phyloP scores from a whole-genome alignment of 2,888 invertebrate genomes.

The Coremacera marginata region DNA sequence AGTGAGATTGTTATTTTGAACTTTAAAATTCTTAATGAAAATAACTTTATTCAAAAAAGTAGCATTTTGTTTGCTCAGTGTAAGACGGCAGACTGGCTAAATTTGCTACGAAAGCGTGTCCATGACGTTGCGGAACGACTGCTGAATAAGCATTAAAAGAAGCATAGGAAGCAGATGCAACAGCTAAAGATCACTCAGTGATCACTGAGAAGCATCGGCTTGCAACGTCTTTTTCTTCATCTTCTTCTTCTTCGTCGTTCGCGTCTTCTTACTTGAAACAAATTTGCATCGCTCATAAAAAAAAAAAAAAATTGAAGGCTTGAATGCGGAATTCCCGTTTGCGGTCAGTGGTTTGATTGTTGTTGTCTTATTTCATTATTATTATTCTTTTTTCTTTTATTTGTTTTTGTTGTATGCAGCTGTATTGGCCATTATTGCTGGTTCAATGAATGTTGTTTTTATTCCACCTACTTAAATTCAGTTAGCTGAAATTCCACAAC shows the following conservation, averaged over 20 bases:
- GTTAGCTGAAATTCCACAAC: no score
- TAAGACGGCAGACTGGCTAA: background rate
- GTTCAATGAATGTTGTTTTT: conserved; percentile 38
- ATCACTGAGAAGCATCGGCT: conserved; percentile 7
- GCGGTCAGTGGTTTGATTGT: conserved; percentile 31
- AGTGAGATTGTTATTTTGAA: no score
- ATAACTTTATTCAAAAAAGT: no score
- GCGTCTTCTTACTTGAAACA: background rate
- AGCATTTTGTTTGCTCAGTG: no score
- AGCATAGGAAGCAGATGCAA: background rate
- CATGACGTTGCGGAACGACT: background rate
- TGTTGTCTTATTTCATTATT: conserved; percentile 41
- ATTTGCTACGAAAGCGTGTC: conserved; percentile 13
- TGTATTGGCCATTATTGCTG: conserved; percentile 42
- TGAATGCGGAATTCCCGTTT: conserved; percentile 29
- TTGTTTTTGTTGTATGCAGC: no score
- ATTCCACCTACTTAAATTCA: background rate
- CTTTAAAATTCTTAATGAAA: no score
- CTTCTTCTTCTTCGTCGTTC: background rate
- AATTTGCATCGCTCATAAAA: no score
- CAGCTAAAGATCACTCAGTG: background rate
- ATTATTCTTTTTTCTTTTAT: background rate
- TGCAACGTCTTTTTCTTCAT: background rate
- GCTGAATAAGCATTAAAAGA: background rate
- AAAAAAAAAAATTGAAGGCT: background rate